Conservation (phyloP, 2,113 vertebrate genomes). For the Albula goreensis region DNA sequence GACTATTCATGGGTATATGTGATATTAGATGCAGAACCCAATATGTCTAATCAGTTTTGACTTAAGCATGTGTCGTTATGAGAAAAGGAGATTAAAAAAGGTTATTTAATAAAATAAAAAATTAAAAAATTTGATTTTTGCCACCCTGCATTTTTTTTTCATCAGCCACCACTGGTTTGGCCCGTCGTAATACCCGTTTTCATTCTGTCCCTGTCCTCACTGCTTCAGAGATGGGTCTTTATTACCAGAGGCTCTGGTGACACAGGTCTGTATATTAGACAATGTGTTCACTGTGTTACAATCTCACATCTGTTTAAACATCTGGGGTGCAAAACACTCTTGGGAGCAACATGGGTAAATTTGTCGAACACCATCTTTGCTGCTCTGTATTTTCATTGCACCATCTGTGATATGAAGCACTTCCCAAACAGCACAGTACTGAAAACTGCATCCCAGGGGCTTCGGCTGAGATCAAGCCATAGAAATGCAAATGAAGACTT, state of each 20-base stretch:
- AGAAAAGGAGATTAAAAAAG: not conserved
- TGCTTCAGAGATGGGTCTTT: not conserved
- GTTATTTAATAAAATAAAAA: not conserved
- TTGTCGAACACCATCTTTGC: not conserved
- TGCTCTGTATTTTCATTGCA: not conserved
- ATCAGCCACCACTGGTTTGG: not conserved
- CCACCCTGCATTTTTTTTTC: not conserved
- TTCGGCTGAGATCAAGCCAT: not conserved
- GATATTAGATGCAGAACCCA: too few relatives aligned
- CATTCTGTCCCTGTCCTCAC: not conserved
- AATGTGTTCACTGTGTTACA: not conserved
- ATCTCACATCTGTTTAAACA: not conserved
- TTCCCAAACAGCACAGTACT: not conserved
- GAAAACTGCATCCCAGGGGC: not conserved
- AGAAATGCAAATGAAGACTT: not conserved
- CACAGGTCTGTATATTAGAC: not conserved
- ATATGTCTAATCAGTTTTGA: too few relatives aligned
- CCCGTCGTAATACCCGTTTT: not conserved
- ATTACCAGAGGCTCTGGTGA: not conserved
- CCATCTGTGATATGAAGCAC: not conserved
- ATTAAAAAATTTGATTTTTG: not conserved
- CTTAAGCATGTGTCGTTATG: too few relatives aligned
- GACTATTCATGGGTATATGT: too few relatives aligned
- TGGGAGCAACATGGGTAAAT: not conserved
- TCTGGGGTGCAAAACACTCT: not conserved